phyloP scores from a whole-genome alignment of 2,113 vertebrate genomes.

The Forbesichthys papilliferus region DNA sequence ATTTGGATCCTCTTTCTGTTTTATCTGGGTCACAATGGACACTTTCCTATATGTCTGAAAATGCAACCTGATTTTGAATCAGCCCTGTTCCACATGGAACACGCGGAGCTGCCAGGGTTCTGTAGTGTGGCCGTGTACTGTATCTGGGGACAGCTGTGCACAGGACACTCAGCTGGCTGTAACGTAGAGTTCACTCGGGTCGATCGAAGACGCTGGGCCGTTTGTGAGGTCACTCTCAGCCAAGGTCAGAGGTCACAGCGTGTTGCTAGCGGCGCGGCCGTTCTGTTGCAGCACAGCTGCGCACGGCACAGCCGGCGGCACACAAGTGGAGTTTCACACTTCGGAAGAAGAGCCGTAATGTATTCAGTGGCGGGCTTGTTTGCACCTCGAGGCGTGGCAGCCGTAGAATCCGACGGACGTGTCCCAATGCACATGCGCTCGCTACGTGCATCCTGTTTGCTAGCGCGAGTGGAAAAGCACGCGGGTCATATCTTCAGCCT shows the following conservation, averaged over 20 bases:
- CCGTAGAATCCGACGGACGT: not conserved
- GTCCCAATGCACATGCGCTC: no score
- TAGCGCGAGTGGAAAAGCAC: conserved; percentile 14
- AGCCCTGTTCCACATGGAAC: not conserved
- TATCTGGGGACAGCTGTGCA: conserved; percentile 12
- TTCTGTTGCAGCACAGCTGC: no score
- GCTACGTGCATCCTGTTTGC: not conserved
- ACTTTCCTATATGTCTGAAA: conserved; percentile 30
- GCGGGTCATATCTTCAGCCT: conserved; percentile 48
- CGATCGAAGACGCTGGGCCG: conserved; percentile 34
- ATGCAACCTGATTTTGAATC: conserved; percentile 33
- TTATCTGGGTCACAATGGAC: no score
- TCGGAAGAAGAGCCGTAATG: no score
- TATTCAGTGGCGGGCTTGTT: no score
- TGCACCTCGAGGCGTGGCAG: not conserved
- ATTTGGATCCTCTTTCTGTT: not conserved
- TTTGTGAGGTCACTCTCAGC: conserved; percentile 34
- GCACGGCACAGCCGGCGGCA: no score
- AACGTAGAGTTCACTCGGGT: conserved; percentile 41
- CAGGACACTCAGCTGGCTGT: conserved; percentile 8
- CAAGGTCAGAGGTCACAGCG: no score
- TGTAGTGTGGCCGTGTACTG: not conserved
- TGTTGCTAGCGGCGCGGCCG: no score
- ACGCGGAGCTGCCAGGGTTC: not conserved
- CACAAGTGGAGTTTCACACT: no score